Base-by-base conservation (phyloP, 2,797 vertebrate species). In the Sebastes alutus region DNA sequence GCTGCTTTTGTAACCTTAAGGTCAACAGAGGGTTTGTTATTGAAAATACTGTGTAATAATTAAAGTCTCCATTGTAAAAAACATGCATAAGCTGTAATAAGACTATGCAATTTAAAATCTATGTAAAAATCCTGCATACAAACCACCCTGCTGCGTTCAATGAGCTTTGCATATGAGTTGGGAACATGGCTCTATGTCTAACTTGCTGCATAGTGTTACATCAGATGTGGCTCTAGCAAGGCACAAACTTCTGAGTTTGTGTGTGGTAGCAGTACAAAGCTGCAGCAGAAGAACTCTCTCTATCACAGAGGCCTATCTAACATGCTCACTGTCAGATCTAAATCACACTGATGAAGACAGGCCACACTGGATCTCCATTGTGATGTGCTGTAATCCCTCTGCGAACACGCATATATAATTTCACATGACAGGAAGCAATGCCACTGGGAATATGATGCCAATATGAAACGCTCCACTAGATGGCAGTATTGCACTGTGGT, bases 381-480 rank as follows among this genome's bases (percentile, higher is more conserved):
- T 59, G 32, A 73, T 52, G 20, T 68, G 29, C 13, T 46, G 23
- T 27, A 58, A 42, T 67, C 67, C 54, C 32, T 75, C 54, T 70
- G 23, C 22, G 52, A 69, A 70, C 42, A 23, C 30, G 30, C 14
- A 63, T 7, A n/a, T 54, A 23, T 27, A 46, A 72, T 55, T 77
- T 72, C 22, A 65, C 8, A 22, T 38, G 27, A 35, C 18, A 78
- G 32, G 60, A 59, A 23, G 16, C 42, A 20, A 70, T 29, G 27
- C 33, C 14, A 35, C 7, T 8, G 18, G 79, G 60, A 38, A 30
- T 3, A 35, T 12, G 0, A 25, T 76, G 71, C 61, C 7, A 42
- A 7, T 22, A 56, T 55, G 29, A 10, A 30, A 3, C 14, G 0
- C 1, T 72, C 87, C 95, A 93, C 91, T 84, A 93, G 94, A 91